Evolutionary conservation across 2,113 vertebrate species (phyloP), one percentile per base, ranked within the genome.

Genomic region (Nothobranchius kuhntae): DNA sequence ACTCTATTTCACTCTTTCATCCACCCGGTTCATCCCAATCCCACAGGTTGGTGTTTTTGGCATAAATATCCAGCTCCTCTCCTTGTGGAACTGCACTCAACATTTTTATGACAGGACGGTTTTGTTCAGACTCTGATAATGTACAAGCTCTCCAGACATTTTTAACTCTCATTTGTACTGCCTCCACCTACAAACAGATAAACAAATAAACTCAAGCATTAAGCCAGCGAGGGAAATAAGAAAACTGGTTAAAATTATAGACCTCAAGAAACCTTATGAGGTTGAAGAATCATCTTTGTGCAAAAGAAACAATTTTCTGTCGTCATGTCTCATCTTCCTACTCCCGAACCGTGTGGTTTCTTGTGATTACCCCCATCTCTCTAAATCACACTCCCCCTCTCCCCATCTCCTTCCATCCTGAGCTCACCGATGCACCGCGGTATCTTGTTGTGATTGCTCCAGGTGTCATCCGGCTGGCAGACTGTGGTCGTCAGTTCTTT

Each of bases 371-470:
- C 52, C 48, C 21, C 3, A 0, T 51, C 51, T 54, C 38, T 69
- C 44, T 59, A 63, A 50, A 62, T 59, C 58, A 40, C 51, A 55
- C 30, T 44, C 44, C 24, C 14, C 38, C 45, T 56, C 10, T 60
- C 38, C 53, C 9, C 15, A 38, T 44, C 44, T 26, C 14, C 45
- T 13, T 35, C 13, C 58, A 30, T 53, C 48, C 42, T 26, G 35
- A 13, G 83, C 95, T 92, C 91, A 99, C 97, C 96, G 54, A 95
- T 95, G 90, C 97, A 99, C 24, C 95, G 95, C 52, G 97, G 96
- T 69, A 95, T 97, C 93, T 97, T 97, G 85, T 99, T 98, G 78
- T 97, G 96, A 88, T 95, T 98, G 90, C 95, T 98, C 97, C 97
- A 99, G 38, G 93, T 96, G 52, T 96, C 95, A 72, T 98, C 96